Evolutionary conservation across 2,888 invertebrate genomes (phyloP).

Genomic region (Drosophila helvetica): DNA sequence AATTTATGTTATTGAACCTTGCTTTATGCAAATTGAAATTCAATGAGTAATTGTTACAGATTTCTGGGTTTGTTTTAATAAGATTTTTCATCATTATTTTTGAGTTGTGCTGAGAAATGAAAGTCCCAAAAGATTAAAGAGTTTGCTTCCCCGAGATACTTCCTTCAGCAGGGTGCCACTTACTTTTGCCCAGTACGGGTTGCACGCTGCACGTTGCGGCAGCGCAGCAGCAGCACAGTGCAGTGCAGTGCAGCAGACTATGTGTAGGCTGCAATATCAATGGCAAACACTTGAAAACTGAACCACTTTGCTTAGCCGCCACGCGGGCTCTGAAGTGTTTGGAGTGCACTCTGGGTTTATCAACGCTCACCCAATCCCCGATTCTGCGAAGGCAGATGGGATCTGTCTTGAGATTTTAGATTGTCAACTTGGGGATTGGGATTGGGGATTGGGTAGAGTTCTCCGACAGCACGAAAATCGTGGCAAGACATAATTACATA

Average conservation of each 20-base stretch:
- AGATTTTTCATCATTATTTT: constrained; percentile 38
- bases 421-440: constrained; percentile 30
- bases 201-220: constrained; percentile 1
- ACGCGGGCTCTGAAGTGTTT: constrained; percentile 53
- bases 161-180: constrained; percentile 45
- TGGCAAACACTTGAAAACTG: constrained; percentile 58
- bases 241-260: neutral
- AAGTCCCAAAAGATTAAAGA: constrained; percentile 26
- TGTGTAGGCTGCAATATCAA: constrained; percentile 58
- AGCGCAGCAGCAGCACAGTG: neutral
- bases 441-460: constrained; percentile 1
- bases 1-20: constrained; percentile 67
- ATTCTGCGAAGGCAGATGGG: constrained; percentile 27
- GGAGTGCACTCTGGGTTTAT: constrained; percentile 49
- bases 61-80: constrained; percentile 47
- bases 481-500: constrained; percentile 35
- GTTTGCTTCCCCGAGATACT: constrained; percentile 14
- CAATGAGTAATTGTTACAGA: constrained; percentile 50
- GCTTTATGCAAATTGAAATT: constrained; percentile 64
- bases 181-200: constrained; percentile 28
- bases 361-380: constrained; percentile 11
- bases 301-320: constrained; percentile 54
- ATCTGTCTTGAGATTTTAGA: constrained; percentile 26
- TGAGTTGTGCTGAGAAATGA: constrained; percentile 22
- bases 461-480: constrained; percentile 48